phyloP scores from a whole-genome alignment of 2,888 invertebrate species.

The Pammene aurita region DNA sequence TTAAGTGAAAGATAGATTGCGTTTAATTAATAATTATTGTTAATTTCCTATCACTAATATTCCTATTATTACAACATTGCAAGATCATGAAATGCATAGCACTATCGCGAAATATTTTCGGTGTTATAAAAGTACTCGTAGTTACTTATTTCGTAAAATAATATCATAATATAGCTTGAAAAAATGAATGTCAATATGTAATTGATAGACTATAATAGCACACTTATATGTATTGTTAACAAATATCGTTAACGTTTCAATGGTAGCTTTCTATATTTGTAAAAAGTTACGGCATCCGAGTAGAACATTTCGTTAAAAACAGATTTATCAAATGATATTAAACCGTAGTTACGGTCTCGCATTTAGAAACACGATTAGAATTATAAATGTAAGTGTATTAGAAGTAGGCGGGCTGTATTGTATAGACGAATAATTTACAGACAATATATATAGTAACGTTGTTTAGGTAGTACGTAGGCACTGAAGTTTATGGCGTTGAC shows the following conservation, averaged over 20 bases:
- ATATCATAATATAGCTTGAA: constrained; percentile 25
- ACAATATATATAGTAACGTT: constrained; percentile 77
- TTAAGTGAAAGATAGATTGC: constrained; percentile 1
- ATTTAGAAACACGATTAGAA: constrained; percentile 29
- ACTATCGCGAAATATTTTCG: constrained; percentile 8
- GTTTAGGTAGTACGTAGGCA: constrained; percentile 82
- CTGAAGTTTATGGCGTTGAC: constrained; percentile 81
- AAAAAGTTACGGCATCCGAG: constrained; percentile 45
- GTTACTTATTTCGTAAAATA: constrained; percentile 10
- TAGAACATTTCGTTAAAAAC: constrained; percentile 30
- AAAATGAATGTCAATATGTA: constrained; percentile 38
- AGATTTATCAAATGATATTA: constrained; percentile 45
- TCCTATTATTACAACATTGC: neutral
- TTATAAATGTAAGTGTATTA: constrained; percentile 65
- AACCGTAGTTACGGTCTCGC: constrained; percentile 43
- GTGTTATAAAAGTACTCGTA: constrained; percentile 12
- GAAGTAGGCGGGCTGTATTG: constrained; percentile 55
- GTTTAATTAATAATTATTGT: neutral
- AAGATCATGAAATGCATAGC: neutral
- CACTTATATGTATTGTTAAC: constrained; percentile 17
- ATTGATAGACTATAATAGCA: constrained; percentile 20
- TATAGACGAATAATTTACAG: constrained; percentile 74
- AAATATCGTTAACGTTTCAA: constrained; percentile 44
- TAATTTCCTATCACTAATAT: neutral
- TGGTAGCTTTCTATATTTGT: constrained; percentile 68